phyloP scores from a whole-genome alignment of 2,113 vertebrate genomes.

The Rhynchomys soricoides region DNA sequence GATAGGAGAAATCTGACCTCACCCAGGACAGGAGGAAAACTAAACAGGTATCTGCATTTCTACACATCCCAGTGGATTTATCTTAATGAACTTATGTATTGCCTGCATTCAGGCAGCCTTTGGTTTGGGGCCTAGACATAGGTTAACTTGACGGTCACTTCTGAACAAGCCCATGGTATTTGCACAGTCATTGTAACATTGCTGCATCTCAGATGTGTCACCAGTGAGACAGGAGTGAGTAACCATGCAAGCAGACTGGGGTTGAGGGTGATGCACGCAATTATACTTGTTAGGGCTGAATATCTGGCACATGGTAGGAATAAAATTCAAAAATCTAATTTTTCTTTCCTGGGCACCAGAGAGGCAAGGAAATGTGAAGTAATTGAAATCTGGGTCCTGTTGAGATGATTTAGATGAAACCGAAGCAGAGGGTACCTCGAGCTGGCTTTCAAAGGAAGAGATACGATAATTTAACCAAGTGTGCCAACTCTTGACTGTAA shows the following conservation, averaged over 20 bases:
- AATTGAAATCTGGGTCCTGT: background rate
- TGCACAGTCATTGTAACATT: background rate
- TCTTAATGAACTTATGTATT: background rate
- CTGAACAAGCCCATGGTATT: background rate
- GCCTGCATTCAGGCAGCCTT: background rate
- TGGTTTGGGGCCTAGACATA: background rate
- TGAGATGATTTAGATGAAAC: background rate
- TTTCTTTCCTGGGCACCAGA: background rate
- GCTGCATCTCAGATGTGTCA: background rate
- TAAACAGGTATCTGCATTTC: background rate
- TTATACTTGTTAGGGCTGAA: background rate
- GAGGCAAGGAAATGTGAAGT: background rate
- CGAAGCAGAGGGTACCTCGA: background rate
- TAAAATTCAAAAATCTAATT: background rate
- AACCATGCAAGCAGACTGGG: background rate
- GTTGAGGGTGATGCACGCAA: background rate
- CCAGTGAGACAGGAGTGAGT: background rate
- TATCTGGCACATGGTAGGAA: background rate
- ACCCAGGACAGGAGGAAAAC: background rate
- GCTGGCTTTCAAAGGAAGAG: background rate
- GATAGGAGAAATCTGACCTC: background rate
- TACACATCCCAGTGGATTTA: accelerated
- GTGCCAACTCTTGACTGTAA: background rate
- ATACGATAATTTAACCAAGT: background rate
- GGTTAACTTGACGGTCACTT: background rate